Conservation (phyloP, 2,113 vertebrate species). For the Eublepharis macularius region DNA sequence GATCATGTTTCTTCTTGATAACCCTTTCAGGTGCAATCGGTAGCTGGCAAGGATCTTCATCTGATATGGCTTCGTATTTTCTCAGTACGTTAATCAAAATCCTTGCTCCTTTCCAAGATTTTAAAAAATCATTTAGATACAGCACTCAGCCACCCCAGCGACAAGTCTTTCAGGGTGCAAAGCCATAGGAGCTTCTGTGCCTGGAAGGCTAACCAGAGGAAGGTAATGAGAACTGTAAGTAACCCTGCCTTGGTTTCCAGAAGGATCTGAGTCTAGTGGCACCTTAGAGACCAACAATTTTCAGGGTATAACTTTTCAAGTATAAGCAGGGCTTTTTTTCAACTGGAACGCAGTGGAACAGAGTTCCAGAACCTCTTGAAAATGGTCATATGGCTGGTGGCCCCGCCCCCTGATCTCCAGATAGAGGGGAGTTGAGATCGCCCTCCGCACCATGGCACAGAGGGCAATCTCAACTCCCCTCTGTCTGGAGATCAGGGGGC, state of each 20-base stretch:
- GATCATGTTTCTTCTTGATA: conserved; percentile 7
- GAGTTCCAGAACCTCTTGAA: too few species aligned
- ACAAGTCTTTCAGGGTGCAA: not conserved
- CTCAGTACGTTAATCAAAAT: not conserved
- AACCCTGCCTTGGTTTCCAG: not conserved
- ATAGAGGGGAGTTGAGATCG: too few species aligned
- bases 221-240: not conserved
- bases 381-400: too few species aligned
- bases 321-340: too few species aligned
- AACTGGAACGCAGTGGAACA: too few species aligned
- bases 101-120: not conserved
- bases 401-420: too few species aligned
- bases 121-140: not conserved
- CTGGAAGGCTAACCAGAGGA: not conserved
- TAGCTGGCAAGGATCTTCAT: not conserved
- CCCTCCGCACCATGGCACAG: too few species aligned
- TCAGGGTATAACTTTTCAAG: too few species aligned
- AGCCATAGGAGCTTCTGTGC: not conserved
- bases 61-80: not conserved
- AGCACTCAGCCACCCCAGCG: not conserved
- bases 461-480: too few species aligned
- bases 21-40: not conserved
- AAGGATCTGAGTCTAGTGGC: too few species aligned
- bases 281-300: too few species aligned
- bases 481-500: too few species aligned